Conservation (phyloP, 2,113 vertebrate species). For the Tursiops truncatus region DNA sequence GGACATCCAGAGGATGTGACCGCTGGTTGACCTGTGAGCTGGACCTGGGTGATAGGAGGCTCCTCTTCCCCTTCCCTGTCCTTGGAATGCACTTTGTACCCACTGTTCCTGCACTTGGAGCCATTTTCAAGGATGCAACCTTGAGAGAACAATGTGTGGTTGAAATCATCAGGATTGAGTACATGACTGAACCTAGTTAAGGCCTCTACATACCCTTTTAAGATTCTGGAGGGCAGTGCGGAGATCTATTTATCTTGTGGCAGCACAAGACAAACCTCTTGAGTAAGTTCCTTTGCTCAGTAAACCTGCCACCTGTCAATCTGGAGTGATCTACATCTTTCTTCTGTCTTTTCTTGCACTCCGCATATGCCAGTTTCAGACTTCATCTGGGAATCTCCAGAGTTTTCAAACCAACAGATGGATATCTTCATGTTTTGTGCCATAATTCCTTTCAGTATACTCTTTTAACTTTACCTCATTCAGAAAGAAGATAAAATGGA, state of each 20-base stretch:
- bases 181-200: not conserved
- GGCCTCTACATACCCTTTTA: not conserved
- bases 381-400: rapidly evolving
- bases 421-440: not conserved
- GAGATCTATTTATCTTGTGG: too few relatives aligned
- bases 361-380: not conserved
- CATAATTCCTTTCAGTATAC: not conserved
- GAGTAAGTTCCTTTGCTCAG: not conserved
- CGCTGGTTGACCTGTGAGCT: not conserved
- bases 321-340: not conserved
- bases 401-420: not conserved
- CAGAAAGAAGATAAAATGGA: not conserved
- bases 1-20: not conserved
- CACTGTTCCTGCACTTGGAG: not conserved
- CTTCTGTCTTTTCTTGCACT: not conserved
- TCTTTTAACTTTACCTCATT: not conserved
- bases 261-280: not conserved
- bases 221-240: not conserved
- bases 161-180: not conserved
- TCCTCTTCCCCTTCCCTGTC: not conserved
- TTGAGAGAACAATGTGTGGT: not conserved
- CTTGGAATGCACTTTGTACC: not conserved
- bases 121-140: not conserved
- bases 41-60: too few relatives aligned
- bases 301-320: not conserved